These are phyloP conservation scores for Chrysotoxum bicinctum DNA, from an alignment of 2,888 invertebrate species.

Conservation along the genomic window DNA sequence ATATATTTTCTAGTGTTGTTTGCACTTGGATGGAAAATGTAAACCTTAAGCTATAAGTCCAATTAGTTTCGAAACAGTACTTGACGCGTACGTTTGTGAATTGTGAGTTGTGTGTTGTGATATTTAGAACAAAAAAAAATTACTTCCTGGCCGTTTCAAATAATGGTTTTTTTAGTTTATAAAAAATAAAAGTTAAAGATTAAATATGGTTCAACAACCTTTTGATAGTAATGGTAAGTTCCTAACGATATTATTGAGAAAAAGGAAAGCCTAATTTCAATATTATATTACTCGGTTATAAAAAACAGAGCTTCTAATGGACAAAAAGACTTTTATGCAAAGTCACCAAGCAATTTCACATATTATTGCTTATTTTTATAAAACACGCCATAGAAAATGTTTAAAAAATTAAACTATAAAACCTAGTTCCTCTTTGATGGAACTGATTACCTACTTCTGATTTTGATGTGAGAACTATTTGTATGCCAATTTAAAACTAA, in stretches of 20 bases:
- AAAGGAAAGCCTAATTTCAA: no score
- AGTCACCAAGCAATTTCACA: no score
- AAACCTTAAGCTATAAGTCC: conserved; percentile 33
- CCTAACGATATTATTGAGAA: background rate
- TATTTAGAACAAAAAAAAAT: background rate
- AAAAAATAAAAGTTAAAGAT: conserved; percentile 7
- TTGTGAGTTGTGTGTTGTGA: conserved; percentile 10
- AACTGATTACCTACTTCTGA: no score
- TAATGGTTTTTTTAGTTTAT: background rate
- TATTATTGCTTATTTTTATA: no score
- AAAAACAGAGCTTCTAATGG: no score
- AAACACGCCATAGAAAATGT: no score
- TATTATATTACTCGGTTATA: no score
- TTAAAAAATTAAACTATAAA: no score
- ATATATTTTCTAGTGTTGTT: conserved; percentile 18
- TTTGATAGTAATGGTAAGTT: conserved; percentile 63
- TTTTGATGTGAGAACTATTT: no score
- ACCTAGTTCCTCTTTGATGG: no score
- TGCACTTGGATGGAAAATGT: conserved; percentile 27
- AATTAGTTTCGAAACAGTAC: conserved; percentile 51
- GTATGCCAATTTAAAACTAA: no score
- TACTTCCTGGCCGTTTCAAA: background rate
- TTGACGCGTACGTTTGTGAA: conserved; percentile 41
- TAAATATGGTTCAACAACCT: conserved; percentile 66
- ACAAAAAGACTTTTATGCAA: no score